Evolutionary conservation across 2,113 vertebrate species (phyloP).

Genomic region (Leucopsar rothschildi): DNA sequence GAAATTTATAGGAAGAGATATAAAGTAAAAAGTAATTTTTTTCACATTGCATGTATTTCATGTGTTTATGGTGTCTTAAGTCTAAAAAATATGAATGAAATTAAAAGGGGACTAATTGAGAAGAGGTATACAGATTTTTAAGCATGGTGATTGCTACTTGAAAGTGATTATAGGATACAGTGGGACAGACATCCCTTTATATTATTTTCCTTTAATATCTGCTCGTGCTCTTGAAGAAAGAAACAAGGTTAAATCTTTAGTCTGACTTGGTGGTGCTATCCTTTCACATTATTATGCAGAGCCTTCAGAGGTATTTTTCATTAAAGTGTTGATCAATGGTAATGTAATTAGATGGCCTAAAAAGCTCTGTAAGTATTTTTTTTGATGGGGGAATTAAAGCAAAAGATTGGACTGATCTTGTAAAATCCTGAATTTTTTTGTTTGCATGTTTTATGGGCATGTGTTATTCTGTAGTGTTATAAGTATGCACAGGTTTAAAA

Average conservation of each 20-base stretch:
- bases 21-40: neutral
- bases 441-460: neutral
- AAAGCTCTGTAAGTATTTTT: neutral
- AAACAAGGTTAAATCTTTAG: neutral
- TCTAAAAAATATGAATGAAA: neutral
- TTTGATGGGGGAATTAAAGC: neutral
- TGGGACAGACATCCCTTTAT: neutral
- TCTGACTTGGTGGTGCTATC: neutral
- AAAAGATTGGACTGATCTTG: neutral
- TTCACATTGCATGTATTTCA: neutral
- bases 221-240: neutral
- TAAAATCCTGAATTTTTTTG: neutral
- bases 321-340: neutral
- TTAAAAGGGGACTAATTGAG: neutral
- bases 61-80: neutral
- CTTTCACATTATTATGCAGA: neutral
- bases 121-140: neutral
- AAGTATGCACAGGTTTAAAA: neutral
- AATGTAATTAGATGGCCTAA: neutral
- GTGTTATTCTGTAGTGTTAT: neutral
- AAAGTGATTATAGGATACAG: neutral
- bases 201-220: neutral
- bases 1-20: neutral
- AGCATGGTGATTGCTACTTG: neutral
- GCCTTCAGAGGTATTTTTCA: neutral